Evolutionary conservation across 2,113 vertebrate genomes (phyloP).

Genomic region (Girardinichthys multiradiatus): DNA sequence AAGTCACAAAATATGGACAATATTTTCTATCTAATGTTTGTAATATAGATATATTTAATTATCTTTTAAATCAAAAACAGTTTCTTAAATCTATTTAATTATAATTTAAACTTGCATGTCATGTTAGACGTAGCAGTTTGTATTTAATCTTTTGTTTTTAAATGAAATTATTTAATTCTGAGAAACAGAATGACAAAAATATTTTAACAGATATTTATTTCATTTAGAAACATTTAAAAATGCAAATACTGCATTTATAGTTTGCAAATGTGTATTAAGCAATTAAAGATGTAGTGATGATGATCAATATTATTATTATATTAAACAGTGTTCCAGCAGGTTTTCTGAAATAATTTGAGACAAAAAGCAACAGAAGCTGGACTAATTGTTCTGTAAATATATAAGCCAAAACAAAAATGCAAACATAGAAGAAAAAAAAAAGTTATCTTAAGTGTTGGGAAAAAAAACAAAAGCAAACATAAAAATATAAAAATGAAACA

Average conservation of each 20-base stretch:
- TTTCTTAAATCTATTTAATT: not conserved
- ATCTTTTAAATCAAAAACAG: not conserved
- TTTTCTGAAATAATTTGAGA: no score
- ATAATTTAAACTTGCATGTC: not conserved
- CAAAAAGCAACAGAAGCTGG: not conserved
- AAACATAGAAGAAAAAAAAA: no score
- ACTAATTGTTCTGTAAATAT: not conserved
- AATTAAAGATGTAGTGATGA: no score
- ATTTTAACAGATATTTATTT: no score
- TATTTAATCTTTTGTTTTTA: not conserved
- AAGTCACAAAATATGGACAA: not conserved
- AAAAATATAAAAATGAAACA: not conserved
- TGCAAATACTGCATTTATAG: no score
- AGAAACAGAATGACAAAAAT: no score
- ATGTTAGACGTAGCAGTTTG: not conserved
- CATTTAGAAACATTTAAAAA: no score
- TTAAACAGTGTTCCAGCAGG: no score
- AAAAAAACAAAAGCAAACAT: not conserved
- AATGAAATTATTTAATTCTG: no score
- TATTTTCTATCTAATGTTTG: not conserved
- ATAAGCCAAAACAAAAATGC: no score
- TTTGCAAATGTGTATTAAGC: no score
- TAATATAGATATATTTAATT: not conserved
- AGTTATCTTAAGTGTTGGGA: not conserved
- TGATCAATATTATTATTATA: no score